These are phyloP conservation scores for Branchellion lobata DNA, from an alignment of 2,888 invertebrate genomes.

Conservation along the genomic window DNA sequence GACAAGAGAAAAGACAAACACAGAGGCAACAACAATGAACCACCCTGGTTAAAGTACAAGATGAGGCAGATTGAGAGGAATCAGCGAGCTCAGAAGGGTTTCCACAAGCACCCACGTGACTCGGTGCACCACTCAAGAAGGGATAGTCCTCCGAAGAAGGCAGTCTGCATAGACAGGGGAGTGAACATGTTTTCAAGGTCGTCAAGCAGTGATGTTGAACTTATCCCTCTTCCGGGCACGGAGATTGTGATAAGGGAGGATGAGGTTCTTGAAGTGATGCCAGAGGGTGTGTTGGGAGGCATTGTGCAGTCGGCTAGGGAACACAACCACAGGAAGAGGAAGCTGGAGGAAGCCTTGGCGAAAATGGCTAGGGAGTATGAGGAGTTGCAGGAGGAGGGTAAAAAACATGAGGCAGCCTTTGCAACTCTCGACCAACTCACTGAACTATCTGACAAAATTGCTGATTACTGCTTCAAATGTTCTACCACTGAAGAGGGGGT, in stretches of 20 bases:
- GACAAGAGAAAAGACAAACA: background rate
- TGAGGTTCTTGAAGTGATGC: background rate
- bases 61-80: slow-evolving; percentile 1
- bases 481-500: background rate
- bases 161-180: background rate
- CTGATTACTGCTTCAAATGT: background rate
- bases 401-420: background rate
- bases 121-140: no score
- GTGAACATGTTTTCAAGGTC: background rate
- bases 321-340: background rate
- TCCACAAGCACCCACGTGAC: background rate
- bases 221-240: background rate
- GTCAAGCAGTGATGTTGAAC: background rate
- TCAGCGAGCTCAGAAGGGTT: background rate
- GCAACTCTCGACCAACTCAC: background rate
- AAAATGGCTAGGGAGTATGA: background rate
- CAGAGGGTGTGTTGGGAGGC: background rate
- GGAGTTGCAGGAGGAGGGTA: background rate
- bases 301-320: no score
- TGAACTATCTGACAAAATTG: background rate
- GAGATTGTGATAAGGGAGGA: background rate
- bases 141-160: background rate
- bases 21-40: background rate
- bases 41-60: background rate
- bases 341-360: background rate